Evolutionary conservation across 2,113 vertebrate species (phyloP).

Genomic region (Herpailurus yagouaroundi): DNA sequence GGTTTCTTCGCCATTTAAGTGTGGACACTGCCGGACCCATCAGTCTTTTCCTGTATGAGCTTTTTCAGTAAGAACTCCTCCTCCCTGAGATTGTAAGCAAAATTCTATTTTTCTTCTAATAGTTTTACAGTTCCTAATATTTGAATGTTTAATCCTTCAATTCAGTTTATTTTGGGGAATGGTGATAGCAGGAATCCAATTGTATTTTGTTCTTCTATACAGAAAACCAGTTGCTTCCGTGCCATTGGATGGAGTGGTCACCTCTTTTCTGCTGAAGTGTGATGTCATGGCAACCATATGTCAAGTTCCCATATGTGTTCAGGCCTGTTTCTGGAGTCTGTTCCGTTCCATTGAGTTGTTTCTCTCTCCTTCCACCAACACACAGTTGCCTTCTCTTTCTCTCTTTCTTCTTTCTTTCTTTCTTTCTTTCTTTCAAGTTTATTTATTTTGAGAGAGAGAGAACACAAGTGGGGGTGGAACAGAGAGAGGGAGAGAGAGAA

Average conservation of each 20-base stretch:
- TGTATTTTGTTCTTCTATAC: neutral
- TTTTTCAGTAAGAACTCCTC: neutral
- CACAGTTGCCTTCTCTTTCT: no score
- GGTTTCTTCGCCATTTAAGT: no score
- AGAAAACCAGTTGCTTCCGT: neutral
- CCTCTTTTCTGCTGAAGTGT: neutral
- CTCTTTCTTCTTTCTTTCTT: no score
- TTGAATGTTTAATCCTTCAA: neutral
- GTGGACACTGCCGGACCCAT: neutral
- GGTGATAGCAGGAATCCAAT: neutral
- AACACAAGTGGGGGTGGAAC: no score
- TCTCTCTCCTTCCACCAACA: neutral
- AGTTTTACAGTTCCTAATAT: neutral
- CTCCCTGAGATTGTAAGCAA: neutral
- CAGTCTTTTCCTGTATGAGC: neutral
- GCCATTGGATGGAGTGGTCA: neutral
- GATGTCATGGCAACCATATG: accelerated
- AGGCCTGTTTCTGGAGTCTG: neutral
- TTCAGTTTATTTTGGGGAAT: neutral
- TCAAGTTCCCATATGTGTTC: neutral
- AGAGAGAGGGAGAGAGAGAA: no score
- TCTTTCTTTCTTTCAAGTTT: no score
- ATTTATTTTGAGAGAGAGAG: no score
- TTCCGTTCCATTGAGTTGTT: neutral
- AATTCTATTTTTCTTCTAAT: neutral